phyloP scores from a whole-genome alignment of 2,888 invertebrate genomes.

The Ophion obscuratus region DNA sequence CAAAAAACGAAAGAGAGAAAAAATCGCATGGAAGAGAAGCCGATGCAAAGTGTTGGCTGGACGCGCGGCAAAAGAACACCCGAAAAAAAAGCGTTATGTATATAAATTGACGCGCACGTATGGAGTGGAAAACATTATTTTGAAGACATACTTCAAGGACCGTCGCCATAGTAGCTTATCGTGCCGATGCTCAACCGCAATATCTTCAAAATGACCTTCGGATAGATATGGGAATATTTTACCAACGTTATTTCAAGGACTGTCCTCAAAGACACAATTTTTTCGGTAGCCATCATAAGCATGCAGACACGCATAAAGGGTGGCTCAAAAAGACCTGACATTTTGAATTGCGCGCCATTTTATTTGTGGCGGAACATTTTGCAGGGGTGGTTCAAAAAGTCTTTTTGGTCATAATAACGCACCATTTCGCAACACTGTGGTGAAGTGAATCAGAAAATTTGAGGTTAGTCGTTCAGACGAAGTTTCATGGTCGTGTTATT shows the following conservation, averaged over 20 bases:
- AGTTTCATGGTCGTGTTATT: too few relatives aligned
- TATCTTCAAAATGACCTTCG: background rate
- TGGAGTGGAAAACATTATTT: constrained; percentile 6
- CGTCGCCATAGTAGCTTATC: background rate
- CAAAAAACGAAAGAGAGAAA: constrained; percentile 10
- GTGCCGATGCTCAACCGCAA: background rate
- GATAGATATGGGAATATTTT: background rate
- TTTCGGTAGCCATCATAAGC: background rate
- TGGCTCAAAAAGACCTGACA: too few relatives aligned
- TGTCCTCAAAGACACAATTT: background rate
- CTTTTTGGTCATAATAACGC: too few relatives aligned
- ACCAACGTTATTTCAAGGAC: too few relatives aligned
- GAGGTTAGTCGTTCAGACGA: too few relatives aligned
- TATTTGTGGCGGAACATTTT: too few relatives aligned
- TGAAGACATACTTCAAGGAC: background rate
- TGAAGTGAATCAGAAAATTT: too few relatives aligned
- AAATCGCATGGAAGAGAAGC: constrained; percentile 6
- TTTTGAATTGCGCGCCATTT: too few relatives aligned
- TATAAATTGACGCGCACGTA: background rate
- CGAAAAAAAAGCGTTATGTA: constrained; percentile 7
- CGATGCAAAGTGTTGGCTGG: constrained; percentile 41
- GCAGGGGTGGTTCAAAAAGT: too few relatives aligned
- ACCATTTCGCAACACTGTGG: too few relatives aligned
- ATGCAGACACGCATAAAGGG: background rate
- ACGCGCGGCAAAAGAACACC: constrained; percentile 34